A percentile compares a stretch with the other conserved stretches of the same genome.
These are phyloP conservation scores for Tachysurus fulvidraco DNA, from an alignment of 2,113 vertebrate genomes.

Conservation along the genomic window DNA sequence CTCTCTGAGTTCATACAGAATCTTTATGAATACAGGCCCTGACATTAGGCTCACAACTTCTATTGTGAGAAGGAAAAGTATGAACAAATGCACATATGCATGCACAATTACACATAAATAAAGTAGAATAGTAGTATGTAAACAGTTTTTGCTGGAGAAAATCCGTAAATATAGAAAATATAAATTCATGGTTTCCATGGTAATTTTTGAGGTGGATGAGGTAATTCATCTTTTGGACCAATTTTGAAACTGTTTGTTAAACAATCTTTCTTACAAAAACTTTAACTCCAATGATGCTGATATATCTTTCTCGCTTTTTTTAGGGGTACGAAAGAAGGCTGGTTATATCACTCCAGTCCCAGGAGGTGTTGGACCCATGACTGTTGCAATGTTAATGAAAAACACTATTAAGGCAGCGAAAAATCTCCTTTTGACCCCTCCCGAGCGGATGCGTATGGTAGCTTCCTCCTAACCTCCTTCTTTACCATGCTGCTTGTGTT, in stretches of 20 bases:
- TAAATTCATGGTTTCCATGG: neutral
- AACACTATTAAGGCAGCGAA: constrained; percentile 96
- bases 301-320: neutral
- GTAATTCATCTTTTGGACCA: neutral
- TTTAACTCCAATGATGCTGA: neutral
- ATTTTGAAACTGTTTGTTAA: neutral
- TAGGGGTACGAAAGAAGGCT: constrained; percentile 90
- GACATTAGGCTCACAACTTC: too few relatives aligned
- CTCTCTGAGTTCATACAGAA: too few relatives aligned
- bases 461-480: constrained; percentile 65
- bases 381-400: constrained; percentile 98
- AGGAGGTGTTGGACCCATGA: constrained; percentile 96
- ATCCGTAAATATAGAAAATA: neutral
- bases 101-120: neutral
- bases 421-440: constrained; percentile 77
- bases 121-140: too few relatives aligned
- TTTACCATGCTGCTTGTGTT: constrained; percentile 56
- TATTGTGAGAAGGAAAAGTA: too few relatives aligned
- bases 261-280: neutral
- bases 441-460: constrained; percentile 75
- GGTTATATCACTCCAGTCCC: constrained; percentile 94
- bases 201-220: neutral
- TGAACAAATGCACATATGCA: neutral
- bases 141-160: neutral
- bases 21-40: too few relatives aligned